Percentiles rank a stretch among this genome's conserved stretches.
Evolutionary conservation across 2,888 invertebrate genomes (phyloP).

Genomic region (Schizaphis graminum): DNA sequence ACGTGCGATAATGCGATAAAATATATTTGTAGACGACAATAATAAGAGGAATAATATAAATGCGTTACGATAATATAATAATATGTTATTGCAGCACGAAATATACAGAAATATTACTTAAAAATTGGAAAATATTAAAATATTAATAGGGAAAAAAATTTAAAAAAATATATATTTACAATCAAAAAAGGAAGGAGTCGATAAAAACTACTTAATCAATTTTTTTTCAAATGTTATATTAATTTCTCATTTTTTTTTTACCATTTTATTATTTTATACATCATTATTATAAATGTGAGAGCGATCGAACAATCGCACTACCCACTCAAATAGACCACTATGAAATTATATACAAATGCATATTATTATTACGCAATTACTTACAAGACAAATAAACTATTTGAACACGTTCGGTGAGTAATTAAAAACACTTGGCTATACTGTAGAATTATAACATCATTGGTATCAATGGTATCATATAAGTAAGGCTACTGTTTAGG

Average conservation of each 20-base stretch:
- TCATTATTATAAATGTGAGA: background rate
- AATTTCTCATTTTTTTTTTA: background rate
- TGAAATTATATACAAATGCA: background rate
- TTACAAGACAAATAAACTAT: background rate
- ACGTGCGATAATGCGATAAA: background rate
- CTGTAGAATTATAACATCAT: background rate
- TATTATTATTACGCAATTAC: background rate
- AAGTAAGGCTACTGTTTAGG: background rate
- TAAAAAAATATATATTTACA: background rate
- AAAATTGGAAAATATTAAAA: background rate
- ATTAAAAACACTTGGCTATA: background rate
- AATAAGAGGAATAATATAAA: background rate
- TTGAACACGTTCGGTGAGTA: background rate
- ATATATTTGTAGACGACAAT: background rate
- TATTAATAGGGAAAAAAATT: background rate
- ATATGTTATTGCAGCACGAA: background rate
- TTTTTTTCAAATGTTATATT: background rate
- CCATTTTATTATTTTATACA: background rate
- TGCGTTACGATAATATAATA: background rate
- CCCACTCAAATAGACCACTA: background rate
- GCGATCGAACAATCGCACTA: background rate
- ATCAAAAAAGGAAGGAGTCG: background rate
- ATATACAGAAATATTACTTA: background rate
- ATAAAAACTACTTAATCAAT: background rate
- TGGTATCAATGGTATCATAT: background rate